Base-by-base conservation (phyloP, 2,113 vertebrate species). In the Sylvia atricapilla region DNA sequence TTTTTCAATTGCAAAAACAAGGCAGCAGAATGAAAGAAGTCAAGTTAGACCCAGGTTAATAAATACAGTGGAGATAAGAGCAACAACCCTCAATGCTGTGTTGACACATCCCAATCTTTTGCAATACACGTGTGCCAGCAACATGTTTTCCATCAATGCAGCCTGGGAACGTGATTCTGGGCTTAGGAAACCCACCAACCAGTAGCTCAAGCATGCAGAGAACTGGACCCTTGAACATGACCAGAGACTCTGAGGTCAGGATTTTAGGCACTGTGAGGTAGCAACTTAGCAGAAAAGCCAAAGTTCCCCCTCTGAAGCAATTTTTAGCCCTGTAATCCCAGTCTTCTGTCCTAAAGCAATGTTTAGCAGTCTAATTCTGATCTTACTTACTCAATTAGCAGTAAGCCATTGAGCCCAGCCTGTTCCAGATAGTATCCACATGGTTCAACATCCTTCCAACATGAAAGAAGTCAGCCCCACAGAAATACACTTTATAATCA, bases 341-440 rank as follows among this genome's bases (percentile, higher is more conserved):
- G 79, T 74, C 68, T 92, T 84, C 83, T 53, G 47, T 80, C 90
- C 83, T 77, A 77, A 14, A 90, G 90, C 84, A 90, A 73, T 41
- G 85, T 85, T 95, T 85, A 97, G 95, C 92, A 92, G 94, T 35
- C 73, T 93, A 97, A 94, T 92, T 96, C 94, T 92, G 86, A 93
- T 95, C 95, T 94, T 41, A 63, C 70, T 93, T 91, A 95, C 84
- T 59, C 77, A 92, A 88, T 94, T 90, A 95, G 91, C 94, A 77
- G 47, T 92, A 96, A 96, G 95, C 79, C 92, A 93, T 11, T 93
- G 92, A 95, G 88, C 94, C 64, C 86, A 89, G 66, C 33, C 87
- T 91, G 84, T 39, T 91, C 78, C 73, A 84, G 33, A 91, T 28
- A 66, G 79, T 7, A 88, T n/a, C 49, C 76, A 73, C 90, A 83